phyloP scores from a whole-genome alignment of 2,888 invertebrate species.

The Mayetiola destructor region DNA sequence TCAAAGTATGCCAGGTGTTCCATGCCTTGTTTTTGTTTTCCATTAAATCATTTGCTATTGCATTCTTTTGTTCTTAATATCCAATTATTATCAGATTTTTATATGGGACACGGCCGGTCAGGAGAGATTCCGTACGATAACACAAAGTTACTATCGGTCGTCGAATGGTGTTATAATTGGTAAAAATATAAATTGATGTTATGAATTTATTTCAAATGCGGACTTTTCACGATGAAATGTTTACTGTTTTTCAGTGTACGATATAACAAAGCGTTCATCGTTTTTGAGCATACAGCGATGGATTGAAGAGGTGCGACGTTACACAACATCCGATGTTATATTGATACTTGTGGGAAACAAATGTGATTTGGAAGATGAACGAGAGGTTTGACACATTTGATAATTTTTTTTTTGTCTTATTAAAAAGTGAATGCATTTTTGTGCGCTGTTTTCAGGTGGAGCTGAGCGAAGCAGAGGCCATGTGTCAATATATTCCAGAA shows the following conservation, averaged over 20 bases:
- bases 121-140: conserved; percentile 90
- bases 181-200: conserved; percentile 28
- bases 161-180: conserved; percentile 92
- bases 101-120: conserved; percentile 36
- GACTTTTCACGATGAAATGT: neutral
- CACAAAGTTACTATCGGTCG: conserved; percentile 92
- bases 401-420: too few relatives aligned
- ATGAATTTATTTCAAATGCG: conserved; percentile 3
- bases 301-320: conserved; percentile 90
- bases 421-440: too few relatives aligned
- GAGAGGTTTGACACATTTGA: conserved; percentile 42
- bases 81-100: neutral
- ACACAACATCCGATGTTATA: conserved; percentile 83
- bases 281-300: conserved; percentile 85
- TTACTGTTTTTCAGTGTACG: conserved; percentile 54
- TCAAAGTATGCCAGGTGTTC: conserved; percentile 57
- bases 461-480: conserved; percentile 69
- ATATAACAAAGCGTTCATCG: conserved; percentile 83
- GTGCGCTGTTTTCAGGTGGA: conserved; percentile 37
- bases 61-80: neutral
- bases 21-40: neutral
- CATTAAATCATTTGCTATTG: neutral
- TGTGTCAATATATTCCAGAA: conserved; percentile 75
- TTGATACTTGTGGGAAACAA: conserved; percentile 87
- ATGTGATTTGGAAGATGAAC: conserved; percentile 63